Conservation (phyloP, 2,888 invertebrate species). For the Xestia xanthographa region DNA sequence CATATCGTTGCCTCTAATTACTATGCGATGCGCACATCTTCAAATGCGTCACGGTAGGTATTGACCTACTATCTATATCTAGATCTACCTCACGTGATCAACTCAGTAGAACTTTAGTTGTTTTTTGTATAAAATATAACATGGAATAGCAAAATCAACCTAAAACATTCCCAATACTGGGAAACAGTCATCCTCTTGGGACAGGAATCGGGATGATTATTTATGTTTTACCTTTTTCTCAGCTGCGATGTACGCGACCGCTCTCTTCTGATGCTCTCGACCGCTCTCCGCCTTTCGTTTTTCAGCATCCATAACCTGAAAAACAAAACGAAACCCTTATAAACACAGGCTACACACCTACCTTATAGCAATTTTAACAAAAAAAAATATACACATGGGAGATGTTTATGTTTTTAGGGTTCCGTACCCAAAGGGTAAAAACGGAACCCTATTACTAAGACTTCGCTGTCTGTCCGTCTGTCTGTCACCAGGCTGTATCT, state of each 20-base stretch:
- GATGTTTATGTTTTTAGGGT: no score
- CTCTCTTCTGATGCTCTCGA: constrained; percentile 95
- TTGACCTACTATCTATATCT: no score
- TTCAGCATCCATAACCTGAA: constrained; percentile 97
- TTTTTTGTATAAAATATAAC: neutral
- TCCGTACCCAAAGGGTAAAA: no score
- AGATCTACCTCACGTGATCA: constrained; percentile 7
- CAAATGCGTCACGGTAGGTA: constrained; percentile 15
- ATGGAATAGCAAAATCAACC: neutral
- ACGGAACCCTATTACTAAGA: no score
- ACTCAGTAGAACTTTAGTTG: neutral
- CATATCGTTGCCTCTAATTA: constrained; percentile 13
- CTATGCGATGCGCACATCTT: constrained; percentile 20
- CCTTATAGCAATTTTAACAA: neutral
- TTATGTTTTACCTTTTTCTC: constrained; percentile 92
- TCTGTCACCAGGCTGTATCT: no score
- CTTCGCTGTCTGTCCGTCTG: no score
- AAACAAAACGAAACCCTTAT: neutral
- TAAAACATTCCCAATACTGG: neutral
- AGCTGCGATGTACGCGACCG: constrained; percentile 94
- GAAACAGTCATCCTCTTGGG: no score
- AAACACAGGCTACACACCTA: neutral
- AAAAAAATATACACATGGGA: no score
- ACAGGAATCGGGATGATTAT: neutral
- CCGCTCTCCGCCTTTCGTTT: constrained; percentile 97